Evolutionary conservation across 2,113 vertebrate genomes (phyloP).

Genomic region (Beaufortia kweichowensis): DNA sequence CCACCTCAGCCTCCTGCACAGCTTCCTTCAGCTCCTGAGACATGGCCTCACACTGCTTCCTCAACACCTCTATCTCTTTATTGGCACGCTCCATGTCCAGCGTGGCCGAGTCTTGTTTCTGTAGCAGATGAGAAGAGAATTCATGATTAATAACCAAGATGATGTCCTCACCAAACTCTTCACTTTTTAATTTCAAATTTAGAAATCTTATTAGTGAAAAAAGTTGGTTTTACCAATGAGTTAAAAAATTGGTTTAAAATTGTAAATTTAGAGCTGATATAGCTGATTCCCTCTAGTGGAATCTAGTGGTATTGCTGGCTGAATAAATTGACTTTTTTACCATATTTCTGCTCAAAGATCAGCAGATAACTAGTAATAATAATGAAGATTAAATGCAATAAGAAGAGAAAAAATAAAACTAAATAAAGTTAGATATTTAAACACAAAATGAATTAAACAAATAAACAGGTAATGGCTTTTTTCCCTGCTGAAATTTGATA

Average conservation of each 20-base stretch:
- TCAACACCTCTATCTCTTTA: conserved; percentile 94
- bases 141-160: not conserved
- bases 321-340: conserved; percentile 15
- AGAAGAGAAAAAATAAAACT: too few species aligned
- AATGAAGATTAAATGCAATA: not conserved
- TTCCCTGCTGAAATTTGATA: too few species aligned
- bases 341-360: not conserved
- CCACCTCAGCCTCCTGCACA: conserved; percentile 93
- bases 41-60: conserved; percentile 94
- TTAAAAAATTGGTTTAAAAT: too few species aligned
- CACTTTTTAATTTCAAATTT: not conserved
- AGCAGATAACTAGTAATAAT: not conserved
- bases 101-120: conserved; percentile 97
- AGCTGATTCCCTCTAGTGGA: conserved; percentile 46
- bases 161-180: not conserved
- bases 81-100: conserved; percentile 93
- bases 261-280: conserved; percentile 31
- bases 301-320: not conserved
- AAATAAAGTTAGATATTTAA: too few species aligned
- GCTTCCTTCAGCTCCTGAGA: conserved; percentile 96
- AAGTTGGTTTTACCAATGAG: not conserved
- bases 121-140: not conserved
- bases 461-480: too few species aligned
- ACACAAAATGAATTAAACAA: too few species aligned
- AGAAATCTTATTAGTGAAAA: conserved; percentile 15